Conservation (phyloP, 1,140 invertebrate species). For the Bombus turneri region DNA sequence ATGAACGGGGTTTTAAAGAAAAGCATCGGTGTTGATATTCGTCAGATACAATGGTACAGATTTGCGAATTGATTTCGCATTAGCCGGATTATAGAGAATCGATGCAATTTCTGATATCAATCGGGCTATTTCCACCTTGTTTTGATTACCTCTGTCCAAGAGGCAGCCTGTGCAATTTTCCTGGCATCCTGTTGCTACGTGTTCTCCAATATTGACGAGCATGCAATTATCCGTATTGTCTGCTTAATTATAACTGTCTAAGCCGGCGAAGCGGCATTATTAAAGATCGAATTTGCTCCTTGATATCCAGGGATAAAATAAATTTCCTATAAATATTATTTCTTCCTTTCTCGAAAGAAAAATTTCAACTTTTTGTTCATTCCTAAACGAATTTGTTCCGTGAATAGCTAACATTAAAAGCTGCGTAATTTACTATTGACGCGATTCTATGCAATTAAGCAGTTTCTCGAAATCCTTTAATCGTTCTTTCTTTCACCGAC, state of each 20-base stretch:
- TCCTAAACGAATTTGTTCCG: not conserved
- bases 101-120: slow-evolving; percentile 66
- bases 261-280: slow-evolving; percentile 41
- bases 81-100: slow-evolving; percentile 35
- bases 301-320: not conserved
- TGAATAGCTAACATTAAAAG: not conserved
- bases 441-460: slow-evolving; percentile 11
- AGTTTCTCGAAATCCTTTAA: not conserved
- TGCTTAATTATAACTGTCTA: slow-evolving; percentile 56
- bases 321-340: not conserved
- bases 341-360: not conserved
- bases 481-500: too few relatives aligned
- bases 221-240: slow-evolving; percentile 60
- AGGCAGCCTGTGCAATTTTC: slow-evolving; percentile 58
- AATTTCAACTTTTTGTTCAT: not conserved
- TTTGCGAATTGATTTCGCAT: slow-evolving; percentile 56
- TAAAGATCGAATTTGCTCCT: slow-evolving; percentile 21
- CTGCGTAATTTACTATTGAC: not conserved
- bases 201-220: slow-evolving; percentile 48
- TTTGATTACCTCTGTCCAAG: slow-evolving; percentile 56
- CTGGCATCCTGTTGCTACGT: slow-evolving; percentile 56
- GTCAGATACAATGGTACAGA: not conserved
- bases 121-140: slow-evolving; percentile 63
- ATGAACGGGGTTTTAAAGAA: not conserved
- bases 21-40: not conserved